Evolutionary conservation across 2,113 vertebrate species (phyloP).

Genomic region (Neofelis nebulosa): DNA sequence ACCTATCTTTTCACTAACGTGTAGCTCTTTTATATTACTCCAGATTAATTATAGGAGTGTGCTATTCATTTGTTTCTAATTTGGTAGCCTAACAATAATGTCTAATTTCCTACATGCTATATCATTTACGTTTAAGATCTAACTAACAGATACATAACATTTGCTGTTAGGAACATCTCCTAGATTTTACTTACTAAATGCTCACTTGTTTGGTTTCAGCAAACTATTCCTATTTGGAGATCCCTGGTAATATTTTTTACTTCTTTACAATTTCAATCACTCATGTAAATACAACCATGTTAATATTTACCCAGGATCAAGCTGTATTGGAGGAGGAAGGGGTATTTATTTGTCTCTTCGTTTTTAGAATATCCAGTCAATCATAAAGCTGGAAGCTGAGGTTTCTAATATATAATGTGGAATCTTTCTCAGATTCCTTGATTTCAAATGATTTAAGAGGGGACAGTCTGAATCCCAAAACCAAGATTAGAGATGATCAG

Average conservation of each 20-base stretch:
- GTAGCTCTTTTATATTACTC: not conserved
- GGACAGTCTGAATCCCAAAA: not conserved
- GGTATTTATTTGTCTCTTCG: not conserved
- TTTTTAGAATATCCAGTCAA: not conserved
- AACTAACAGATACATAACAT: not conserved
- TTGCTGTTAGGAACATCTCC: not conserved
- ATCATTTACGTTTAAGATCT: not conserved
- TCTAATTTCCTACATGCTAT: not conserved
- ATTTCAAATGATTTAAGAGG: conserved; percentile 13
- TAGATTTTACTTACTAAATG: not conserved
- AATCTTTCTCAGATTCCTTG: not conserved
- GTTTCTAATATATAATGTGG: not conserved
- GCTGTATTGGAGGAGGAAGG: not conserved
- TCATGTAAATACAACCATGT: not conserved
- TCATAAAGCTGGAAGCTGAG: not conserved
- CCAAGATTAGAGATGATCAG: not conserved
- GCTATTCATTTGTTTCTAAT: not conserved
- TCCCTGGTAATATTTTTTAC: not conserved
- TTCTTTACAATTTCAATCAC: not conserved
- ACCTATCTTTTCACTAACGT: not conserved
- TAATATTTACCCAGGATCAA: not conserved
- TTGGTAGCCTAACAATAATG: not conserved
- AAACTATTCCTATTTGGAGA: not conserved
- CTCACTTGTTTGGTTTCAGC: not conserved
- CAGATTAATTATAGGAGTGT: not conserved